A percentile compares a stretch with the other conserved stretches of the same genome.
These are phyloP conservation scores for Neodontobutis hainanensis DNA, from an alignment of 2,113 vertebrate species.

Conservation along the genomic window DNA sequence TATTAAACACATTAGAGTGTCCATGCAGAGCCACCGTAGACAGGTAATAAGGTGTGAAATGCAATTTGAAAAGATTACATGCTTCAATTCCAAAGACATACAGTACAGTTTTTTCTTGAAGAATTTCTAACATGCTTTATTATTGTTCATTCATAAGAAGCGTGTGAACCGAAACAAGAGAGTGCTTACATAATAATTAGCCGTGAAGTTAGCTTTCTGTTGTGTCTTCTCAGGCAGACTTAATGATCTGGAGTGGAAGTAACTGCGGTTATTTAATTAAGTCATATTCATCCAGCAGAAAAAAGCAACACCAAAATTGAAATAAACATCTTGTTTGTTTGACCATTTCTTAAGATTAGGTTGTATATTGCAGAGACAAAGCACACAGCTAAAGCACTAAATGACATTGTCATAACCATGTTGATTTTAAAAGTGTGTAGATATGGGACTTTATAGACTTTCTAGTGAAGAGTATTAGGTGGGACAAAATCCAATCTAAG, in stretches of 20 bases:
- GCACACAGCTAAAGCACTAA: too few relatives aligned
- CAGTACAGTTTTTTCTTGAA: neutral
- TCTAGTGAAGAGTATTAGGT: too few relatives aligned
- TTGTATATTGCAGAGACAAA: too few relatives aligned
- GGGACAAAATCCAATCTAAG: too few relatives aligned
- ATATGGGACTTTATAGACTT: too few relatives aligned
- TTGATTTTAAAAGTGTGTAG: too few relatives aligned
- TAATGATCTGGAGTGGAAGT: constrained; percentile 24
- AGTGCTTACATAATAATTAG: constrained; percentile 43
- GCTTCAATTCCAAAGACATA: neutral
- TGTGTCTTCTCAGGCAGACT: constrained; percentile 19
- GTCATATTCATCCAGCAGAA: constrained; percentile 12
- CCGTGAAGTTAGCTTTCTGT: neutral
- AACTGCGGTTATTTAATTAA: constrained; percentile 39
- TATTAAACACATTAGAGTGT: too few relatives aligned
- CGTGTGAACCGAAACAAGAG: constrained; percentile 4
- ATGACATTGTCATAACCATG: too few relatives aligned
- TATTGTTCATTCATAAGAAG: constrained; percentile 15
- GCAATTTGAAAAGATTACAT: neutral
- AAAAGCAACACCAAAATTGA: neutral
- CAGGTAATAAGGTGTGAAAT: neutral
- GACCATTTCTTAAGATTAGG: too few relatives aligned
- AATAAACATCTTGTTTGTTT: neutral
- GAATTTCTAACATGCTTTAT: too few relatives aligned
- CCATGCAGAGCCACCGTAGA: too few relatives aligned